Conservation (phyloP, 2,113 vertebrate species). For the Pontoporia blainvillei region DNA sequence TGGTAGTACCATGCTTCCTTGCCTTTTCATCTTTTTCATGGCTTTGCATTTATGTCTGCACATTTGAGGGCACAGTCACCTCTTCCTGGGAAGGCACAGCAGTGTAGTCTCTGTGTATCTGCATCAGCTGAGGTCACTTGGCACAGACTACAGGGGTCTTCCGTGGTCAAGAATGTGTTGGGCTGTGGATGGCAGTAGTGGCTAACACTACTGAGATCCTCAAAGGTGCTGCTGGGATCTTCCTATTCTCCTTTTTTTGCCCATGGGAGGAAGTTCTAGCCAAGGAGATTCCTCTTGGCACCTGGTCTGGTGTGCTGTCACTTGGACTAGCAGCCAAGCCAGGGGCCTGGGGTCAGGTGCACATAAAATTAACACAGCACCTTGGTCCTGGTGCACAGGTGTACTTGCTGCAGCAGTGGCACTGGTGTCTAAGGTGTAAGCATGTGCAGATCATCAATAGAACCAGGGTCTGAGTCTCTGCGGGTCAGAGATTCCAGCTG, state of each 20-base stretch:
- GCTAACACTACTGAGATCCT: not conserved
- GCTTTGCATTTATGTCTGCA: not conserved
- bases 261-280: not conserved
- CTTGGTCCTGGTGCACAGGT: not conserved
- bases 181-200: not conserved
- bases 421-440: no score
- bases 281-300: not conserved
- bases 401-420: not conserved
- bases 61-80: not conserved
- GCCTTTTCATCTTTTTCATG: not conserved
- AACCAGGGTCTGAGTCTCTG: not conserved
- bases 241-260: not conserved
- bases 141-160: not conserved
- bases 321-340: not conserved
- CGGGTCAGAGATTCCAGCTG: not conserved
- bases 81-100: not conserved
- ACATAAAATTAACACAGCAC: no score
- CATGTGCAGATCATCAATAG: no score
- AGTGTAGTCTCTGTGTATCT: not conserved
- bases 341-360: not conserved
- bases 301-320: not conserved
- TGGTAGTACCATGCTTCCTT: not conserved
- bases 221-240: no score
- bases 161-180: not conserved
- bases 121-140: not conserved